phyloP scores from a whole-genome alignment of 2,888 invertebrate genomes.

The Thymelicus acteon region DNA sequence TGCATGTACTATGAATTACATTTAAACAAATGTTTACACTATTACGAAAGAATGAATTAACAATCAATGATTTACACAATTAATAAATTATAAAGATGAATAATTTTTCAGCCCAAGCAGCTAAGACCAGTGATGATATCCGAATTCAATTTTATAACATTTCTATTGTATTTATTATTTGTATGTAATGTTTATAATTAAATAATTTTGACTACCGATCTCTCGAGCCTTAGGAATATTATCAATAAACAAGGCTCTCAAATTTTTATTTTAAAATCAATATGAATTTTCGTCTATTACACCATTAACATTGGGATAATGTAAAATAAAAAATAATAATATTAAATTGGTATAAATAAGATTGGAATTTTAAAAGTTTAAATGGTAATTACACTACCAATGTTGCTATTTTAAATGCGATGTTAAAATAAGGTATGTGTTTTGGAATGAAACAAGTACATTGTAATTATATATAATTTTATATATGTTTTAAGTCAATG shows the following conservation, averaged over 20 bases:
- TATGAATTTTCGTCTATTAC: not conserved
- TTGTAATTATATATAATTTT: not conserved
- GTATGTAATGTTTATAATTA: not conserved
- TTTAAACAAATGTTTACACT: too few relatives aligned
- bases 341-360: not conserved
- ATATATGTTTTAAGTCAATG: too few relatives aligned
- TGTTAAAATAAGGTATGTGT: not conserved
- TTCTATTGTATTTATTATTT: not conserved
- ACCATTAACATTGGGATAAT: not conserved
- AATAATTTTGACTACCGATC: not conserved
- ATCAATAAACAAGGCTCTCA: not conserved
- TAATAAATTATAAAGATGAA: too few relatives aligned
- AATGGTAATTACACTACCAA: not conserved
- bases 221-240: not conserved
- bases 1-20: too few relatives aligned
- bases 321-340: not conserved
- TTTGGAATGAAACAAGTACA: conserved; percentile 1
- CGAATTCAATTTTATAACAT: not conserved
- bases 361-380: conserved; percentile 6
- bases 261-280: not conserved
- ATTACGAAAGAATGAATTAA: too few relatives aligned
- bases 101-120: not conserved
- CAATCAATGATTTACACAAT: too few relatives aligned
- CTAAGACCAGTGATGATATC: not conserved
- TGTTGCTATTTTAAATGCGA: conserved; percentile 1